Percentiles rank a stretch among this genome's conserved stretches.
phyloP scores from a whole-genome alignment of 2,888 invertebrate genomes.

The Lasioglossum calceatum region DNA sequence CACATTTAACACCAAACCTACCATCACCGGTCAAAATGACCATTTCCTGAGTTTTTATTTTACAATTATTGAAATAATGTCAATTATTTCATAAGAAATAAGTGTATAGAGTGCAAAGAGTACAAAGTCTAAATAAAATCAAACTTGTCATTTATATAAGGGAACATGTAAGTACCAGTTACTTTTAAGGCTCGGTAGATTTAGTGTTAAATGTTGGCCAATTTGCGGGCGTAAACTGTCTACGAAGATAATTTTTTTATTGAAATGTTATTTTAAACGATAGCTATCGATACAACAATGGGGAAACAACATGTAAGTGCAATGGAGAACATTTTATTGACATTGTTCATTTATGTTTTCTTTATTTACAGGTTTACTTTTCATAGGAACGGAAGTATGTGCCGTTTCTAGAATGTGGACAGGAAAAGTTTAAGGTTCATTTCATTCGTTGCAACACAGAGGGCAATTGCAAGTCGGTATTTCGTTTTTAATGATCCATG shows the following conservation, averaged over 20 bases:
- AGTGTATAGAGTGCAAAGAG: too few relatives aligned
- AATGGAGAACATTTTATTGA: neutral
- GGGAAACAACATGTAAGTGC: neutral
- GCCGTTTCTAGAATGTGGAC: neutral
- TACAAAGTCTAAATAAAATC: too few relatives aligned
- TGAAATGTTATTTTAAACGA: neutral
- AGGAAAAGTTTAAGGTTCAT: slow-evolving; percentile 28
- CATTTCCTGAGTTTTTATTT: too few relatives aligned
- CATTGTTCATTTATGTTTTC: neutral
- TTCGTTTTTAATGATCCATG: slow-evolving; percentile 16
- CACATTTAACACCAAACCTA: neutral
- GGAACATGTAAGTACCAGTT: too few relatives aligned
- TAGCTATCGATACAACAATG: neutral
- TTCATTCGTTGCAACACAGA: slow-evolving; percentile 36
- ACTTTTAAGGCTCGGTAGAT: too few relatives aligned
- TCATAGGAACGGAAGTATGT: neutral
- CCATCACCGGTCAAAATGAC: too few relatives aligned
- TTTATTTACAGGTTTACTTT: neutral
- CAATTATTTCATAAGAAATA: too few relatives aligned
- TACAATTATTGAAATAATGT: too few relatives aligned
- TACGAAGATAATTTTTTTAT: neutral
- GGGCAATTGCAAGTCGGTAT: slow-evolving; percentile 23
- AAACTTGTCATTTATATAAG: too few relatives aligned
- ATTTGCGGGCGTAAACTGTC: neutral
- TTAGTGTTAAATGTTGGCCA: neutral